phyloP scores from a whole-genome alignment of 37 sponge, comb jelly and placozoan genomes.

The Amphimedon queenslandica region DNA sequence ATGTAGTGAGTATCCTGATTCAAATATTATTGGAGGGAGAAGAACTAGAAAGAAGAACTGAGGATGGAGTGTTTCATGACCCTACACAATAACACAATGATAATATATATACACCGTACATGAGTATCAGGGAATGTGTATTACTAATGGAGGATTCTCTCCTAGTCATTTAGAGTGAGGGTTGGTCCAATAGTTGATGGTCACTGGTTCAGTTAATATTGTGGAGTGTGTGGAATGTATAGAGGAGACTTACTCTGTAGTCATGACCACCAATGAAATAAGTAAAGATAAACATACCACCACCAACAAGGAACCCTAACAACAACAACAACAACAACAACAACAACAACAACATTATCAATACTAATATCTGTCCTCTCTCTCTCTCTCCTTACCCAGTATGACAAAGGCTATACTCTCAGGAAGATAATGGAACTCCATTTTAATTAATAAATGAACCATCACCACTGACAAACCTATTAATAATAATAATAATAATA shows the following conservation, averaged over 20 bases:
- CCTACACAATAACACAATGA: too few relatives aligned
- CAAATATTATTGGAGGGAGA: conserved; percentile 97
- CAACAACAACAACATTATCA: conserved; percentile 4
- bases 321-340: conserved; percentile 5
- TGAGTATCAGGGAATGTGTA: too few relatives aligned
- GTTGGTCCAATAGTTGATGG: too few relatives aligned
- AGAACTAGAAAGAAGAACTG: conserved; percentile 88
- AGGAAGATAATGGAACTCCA: conserved; percentile 82
- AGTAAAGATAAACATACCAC: neutral
- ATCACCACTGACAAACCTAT: conserved; percentile 69
- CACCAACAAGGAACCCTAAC: neutral
- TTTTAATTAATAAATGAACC: conserved; percentile 78
- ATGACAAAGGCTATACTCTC: conserved; percentile 93
- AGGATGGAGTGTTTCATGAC: conserved; percentile 68
- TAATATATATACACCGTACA: neutral
- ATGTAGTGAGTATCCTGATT: conserved; percentile 95
- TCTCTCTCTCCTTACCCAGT: conserved; percentile 57
- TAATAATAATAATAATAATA: neutral
- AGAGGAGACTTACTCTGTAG: too few relatives aligned
- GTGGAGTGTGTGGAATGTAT: neutral
- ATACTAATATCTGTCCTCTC: neutral
- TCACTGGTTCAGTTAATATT: too few relatives aligned
- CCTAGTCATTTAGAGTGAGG: too few relatives aligned
- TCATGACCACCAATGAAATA: too few relatives aligned
- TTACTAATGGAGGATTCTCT: too few relatives aligned